These are phyloP conservation scores for Neoitamus cyanurus DNA, from an alignment of 2,888 invertebrate genomes.

Conservation along the genomic window DNA sequence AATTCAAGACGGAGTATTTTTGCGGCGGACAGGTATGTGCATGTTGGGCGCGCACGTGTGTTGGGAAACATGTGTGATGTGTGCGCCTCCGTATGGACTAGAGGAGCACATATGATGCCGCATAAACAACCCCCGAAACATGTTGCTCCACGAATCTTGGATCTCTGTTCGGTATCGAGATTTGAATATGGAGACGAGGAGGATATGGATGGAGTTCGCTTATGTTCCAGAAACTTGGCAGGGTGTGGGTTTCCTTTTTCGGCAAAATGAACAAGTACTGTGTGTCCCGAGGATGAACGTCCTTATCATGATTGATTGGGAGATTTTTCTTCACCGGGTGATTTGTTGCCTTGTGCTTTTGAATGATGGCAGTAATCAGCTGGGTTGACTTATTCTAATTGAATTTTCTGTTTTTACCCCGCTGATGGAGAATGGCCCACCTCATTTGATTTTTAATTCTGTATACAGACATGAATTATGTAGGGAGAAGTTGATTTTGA, in stretches of 20 bases:
- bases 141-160: slow-evolving; percentile 52
- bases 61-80: slow-evolving; percentile 66
- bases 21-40: slow-evolving; percentile 35
- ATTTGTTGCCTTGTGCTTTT: neutral
- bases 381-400: neutral
- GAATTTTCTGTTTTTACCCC: slow-evolving; percentile 9
- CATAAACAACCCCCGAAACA: slow-evolving; percentile 61
- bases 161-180: slow-evolving; percentile 52
- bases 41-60: slow-evolving; percentile 61
- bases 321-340: neutral
- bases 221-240: slow-evolving; percentile 43
- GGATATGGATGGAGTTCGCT: slow-evolving; percentile 45
- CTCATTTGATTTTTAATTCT: neutral
- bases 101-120: slow-evolving; percentile 64
- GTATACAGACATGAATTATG: neutral
- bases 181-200: slow-evolving; percentile 51
- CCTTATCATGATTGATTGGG: slow-evolving; percentile 36
- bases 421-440: neutral
- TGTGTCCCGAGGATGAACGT: slow-evolving; percentile 29
- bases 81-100: slow-evolving; percentile 66
- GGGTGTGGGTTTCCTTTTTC: slow-evolving; percentile 26
- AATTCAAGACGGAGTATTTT: slow-evolving; percentile 37
- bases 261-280: neutral
- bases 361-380: neutral
- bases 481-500: neutral